Conservation (phyloP, 2,113 vertebrate genomes). For the Salminus brasiliensis region DNA sequence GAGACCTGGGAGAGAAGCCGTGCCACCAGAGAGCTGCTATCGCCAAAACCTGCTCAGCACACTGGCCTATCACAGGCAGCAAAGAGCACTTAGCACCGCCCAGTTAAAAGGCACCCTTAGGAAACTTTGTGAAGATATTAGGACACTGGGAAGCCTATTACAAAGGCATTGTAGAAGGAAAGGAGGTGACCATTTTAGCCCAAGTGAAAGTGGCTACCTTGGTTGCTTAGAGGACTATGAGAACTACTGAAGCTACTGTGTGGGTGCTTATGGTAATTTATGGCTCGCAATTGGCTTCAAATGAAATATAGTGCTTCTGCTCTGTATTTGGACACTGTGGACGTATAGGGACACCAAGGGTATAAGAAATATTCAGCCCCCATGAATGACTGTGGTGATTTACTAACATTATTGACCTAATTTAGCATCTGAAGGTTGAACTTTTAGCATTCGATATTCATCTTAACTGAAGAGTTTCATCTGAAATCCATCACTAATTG, state of each 20-base stretch:
- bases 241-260: conserved; percentile 18
- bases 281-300: background rate
- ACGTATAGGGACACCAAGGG: background rate
- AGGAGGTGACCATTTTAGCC: conserved; percentile 64
- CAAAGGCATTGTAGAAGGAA: conserved; percentile 70
- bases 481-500: background rate
- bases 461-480: background rate
- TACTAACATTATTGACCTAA: background rate
- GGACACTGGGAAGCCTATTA: conserved; percentile 72
- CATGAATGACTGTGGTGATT: background rate
- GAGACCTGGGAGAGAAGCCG: conserved; percentile 74
- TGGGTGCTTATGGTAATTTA: background rate
- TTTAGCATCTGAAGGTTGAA: background rate
- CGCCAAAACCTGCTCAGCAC: conserved; percentile 78
- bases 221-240: conserved; percentile 30
- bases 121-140: conserved; percentile 79
- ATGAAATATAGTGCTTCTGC: conserved; percentile 17
- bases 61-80: conserved; percentile 71
- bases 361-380: background rate
- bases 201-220: conserved; percentile 47
- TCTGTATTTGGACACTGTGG: background rate
- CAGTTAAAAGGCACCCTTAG: conserved; percentile 71
- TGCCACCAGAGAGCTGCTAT: conserved; percentile 77
- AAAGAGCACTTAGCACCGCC: conserved; percentile 74
- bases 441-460: background rate